These are phyloP conservation scores for Bubalus kerabau DNA, from an alignment of 2,113 vertebrate species.

Conservation along the genomic window DNA sequence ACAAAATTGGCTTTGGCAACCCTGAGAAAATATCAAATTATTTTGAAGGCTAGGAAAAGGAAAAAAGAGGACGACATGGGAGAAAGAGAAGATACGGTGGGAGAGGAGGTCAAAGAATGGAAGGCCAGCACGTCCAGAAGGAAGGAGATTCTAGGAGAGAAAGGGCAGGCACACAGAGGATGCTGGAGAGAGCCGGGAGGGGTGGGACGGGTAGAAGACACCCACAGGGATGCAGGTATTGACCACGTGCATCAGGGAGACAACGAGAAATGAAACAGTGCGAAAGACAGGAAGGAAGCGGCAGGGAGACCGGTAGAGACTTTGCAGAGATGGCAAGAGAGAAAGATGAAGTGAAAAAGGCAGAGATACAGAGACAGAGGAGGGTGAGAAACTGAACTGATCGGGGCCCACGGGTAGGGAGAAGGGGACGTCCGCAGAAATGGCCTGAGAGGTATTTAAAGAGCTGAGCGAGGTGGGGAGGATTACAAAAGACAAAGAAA, in stretches of 20 bases:
- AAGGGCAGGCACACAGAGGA: background rate
- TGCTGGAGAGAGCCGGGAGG: background rate
- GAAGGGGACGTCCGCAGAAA: background rate
- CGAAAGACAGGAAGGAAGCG: background rate
- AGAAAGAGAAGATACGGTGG: background rate
- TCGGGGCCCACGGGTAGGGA: too few species aligned
- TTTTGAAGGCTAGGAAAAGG: background rate
- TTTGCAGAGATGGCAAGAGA: background rate
- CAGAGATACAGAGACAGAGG: background rate
- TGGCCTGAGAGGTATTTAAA: background rate
- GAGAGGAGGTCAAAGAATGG: background rate
- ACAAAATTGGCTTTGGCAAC: background rate
- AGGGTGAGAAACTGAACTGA: background rate
- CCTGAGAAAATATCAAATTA: background rate
- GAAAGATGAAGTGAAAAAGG: too few species aligned
- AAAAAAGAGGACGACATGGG: background rate
- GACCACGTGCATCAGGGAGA: background rate
- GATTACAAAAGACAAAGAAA: background rate
- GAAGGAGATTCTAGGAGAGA: background rate
- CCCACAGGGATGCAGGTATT: background rate
- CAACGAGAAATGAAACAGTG: fast-evolving
- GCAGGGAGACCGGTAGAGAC: background rate
- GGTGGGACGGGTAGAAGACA: too few species aligned
- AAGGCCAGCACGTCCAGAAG: background rate
- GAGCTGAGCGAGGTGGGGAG: background rate